These are phyloP conservation scores for Apamea crenata DNA, from an alignment of 2,888 invertebrate species.

Conservation along the genomic window DNA sequence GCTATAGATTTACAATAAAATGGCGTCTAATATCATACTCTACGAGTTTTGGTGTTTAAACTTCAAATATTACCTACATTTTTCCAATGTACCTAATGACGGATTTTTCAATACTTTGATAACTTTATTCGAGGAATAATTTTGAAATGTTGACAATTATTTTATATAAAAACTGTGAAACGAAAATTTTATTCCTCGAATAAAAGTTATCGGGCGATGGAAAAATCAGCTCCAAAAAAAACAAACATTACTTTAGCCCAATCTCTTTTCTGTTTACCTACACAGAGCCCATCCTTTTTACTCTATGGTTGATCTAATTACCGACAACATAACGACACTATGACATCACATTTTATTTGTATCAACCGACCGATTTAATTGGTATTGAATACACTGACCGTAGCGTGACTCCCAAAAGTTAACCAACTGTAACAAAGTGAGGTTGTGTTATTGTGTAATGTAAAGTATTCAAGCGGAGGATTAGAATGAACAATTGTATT, in stretches of 20 bases:
- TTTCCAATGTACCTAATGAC: no score
- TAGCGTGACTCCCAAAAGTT: conserved; percentile 30
- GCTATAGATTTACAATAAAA: neutral
- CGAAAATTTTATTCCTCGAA: no score
- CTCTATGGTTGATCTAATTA: conserved; percentile 27
- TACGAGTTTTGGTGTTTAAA: no score
- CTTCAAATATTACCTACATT: no score
- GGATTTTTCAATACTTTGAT: no score
- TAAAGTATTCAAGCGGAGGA: conserved; percentile 34
- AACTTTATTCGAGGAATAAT: no score
- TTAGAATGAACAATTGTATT: conserved; percentile 44
- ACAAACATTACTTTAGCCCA: no score
- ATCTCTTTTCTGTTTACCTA: neutral
- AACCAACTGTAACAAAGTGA: conserved; percentile 50
- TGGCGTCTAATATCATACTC: no score
- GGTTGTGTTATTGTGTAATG: conserved; percentile 23
- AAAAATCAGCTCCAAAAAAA: no score
- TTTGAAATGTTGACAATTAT: no score
- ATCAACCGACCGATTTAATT: conserved; percentile 45
- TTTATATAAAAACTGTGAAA: no score
- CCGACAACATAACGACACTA: neutral
- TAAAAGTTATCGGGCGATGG: no score
- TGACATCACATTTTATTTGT: conserved; percentile 34
- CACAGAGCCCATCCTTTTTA: conserved; percentile 10
- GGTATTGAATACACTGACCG: conserved; percentile 44